Evolutionary conservation across 2,113 vertebrate species (phyloP).

Genomic region (Vidua macroura): DNA sequence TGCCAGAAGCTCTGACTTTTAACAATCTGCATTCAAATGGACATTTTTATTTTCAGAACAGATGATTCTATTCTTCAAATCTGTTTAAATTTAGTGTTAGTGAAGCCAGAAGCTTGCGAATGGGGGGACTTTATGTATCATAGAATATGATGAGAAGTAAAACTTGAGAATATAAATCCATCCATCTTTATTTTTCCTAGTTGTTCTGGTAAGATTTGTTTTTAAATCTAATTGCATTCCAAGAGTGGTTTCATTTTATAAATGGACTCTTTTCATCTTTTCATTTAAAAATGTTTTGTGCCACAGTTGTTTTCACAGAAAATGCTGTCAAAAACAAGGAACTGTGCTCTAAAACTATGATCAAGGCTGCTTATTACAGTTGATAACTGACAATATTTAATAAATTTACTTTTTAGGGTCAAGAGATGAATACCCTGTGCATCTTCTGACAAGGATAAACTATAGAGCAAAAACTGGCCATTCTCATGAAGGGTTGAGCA

Average conservation of each 20-base stretch:
- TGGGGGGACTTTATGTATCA: neutral
- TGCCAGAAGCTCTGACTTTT: neutral
- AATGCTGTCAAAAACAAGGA: neutral
- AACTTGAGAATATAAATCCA: constrained; percentile 4
- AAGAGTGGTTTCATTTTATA: neutral
- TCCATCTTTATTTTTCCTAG: constrained; percentile 11
- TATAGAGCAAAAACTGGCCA: neutral
- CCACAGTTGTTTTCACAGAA: neutral
- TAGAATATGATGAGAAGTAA: neutral
- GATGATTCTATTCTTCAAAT: neutral
- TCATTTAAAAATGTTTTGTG: neutral
- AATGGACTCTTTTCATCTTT: constrained; percentile 13
- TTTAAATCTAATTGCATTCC: neutral
- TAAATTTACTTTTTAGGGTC: neutral
- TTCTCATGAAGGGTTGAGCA: neutral
- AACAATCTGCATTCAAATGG: constrained; percentile 42
- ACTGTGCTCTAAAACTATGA: neutral
- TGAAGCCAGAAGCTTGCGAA: neutral
- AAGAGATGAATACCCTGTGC: neutral
- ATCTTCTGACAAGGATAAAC: neutral
- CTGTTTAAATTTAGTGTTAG: constrained; percentile 29
- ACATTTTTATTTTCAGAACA: constrained; percentile 17
- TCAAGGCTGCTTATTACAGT: neutral
- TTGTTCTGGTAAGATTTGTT: neutral
- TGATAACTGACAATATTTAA: neutral